These are phyloP conservation scores for Acholoe squamosa DNA, from an alignment of 2,888 invertebrate genomes.

Conservation along the genomic window DNA sequence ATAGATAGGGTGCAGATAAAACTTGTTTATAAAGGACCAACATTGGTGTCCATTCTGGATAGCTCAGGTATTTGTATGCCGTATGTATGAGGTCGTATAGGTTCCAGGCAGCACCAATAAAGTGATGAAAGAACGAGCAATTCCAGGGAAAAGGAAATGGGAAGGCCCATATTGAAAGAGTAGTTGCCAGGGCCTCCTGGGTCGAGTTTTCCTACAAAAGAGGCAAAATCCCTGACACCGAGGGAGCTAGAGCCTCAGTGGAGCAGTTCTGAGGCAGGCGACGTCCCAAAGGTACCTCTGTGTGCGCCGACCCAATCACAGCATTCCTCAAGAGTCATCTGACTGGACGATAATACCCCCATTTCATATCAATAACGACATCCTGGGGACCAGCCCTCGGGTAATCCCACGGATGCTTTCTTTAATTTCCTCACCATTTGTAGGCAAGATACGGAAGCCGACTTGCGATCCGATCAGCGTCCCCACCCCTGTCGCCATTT, in stretches of 20 bases:
- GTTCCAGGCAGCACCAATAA: background rate
- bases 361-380: constrained; percentile 52
- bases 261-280: background rate
- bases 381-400: constrained; percentile 10
- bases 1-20: no score
- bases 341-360: constrained; percentile 22
- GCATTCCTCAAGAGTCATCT: background rate
- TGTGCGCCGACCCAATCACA: constrained; percentile 20
- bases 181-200: background rate
- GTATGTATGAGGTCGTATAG: no score
- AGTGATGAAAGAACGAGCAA: background rate
- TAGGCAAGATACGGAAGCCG: constrained; percentile 26
- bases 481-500: background rate
- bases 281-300: background rate
- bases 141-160: background rate
- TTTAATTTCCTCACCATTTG: constrained; percentile 54
- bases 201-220: background rate
- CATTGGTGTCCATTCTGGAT: no score
- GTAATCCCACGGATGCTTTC: constrained; percentile 35
- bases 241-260: background rate
- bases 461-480: background rate
- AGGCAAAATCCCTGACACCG: background rate
- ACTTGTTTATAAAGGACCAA: no score
- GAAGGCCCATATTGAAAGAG: background rate
- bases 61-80: no score